phyloP scores from a whole-genome alignment of 1,140 invertebrate species.

The Drosophila lowei region DNA sequence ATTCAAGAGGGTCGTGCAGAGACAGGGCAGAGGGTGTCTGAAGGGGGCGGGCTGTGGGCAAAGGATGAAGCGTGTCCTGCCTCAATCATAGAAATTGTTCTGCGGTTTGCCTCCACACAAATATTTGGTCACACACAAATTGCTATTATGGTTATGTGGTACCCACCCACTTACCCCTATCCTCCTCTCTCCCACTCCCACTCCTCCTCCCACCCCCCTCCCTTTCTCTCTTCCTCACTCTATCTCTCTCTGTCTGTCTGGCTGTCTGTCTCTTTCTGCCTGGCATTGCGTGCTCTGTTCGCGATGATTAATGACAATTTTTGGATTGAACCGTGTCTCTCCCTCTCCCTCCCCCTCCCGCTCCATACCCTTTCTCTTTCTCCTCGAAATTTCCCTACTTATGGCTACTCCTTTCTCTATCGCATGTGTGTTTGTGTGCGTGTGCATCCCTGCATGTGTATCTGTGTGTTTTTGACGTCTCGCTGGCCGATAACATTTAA shows the following conservation, averaged over 20 bases:
- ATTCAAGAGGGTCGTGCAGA: background rate
- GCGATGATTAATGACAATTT: slow-evolving; percentile 79
- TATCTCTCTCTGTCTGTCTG: too few species aligned
- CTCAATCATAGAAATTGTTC: slow-evolving; percentile 50
- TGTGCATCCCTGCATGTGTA: background rate
- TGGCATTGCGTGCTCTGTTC: slow-evolving; percentile 50
- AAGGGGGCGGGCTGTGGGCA: background rate
- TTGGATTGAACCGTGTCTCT: slow-evolving; percentile 48
- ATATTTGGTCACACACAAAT: slow-evolving; percentile 73
- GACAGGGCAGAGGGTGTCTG: background rate
- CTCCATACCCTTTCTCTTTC: background rate
- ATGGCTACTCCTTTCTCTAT: slow-evolving; percentile 13
- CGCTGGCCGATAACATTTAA: slow-evolving; percentile 73
- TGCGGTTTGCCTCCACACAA: slow-evolving; percentile 42
- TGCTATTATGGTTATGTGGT: slow-evolving; percentile 66
- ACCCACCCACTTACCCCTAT: background rate
- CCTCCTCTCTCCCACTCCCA: background rate
- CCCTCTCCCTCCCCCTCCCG: background rate
- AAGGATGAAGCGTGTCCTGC: slow-evolving; percentile 30
- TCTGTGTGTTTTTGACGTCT: slow-evolving; percentile 45
- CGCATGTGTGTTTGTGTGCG: background rate
- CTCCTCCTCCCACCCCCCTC: background rate
- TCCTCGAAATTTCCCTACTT: slow-evolving; percentile 34
- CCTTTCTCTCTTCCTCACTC: background rate
- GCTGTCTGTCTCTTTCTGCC: too few species aligned